Evolutionary conservation across 92 coral and sea anemone genomes (phyloP), one percentile per base, ranked within the genome.

Genomic region (Paragorgia papillata): DNA sequence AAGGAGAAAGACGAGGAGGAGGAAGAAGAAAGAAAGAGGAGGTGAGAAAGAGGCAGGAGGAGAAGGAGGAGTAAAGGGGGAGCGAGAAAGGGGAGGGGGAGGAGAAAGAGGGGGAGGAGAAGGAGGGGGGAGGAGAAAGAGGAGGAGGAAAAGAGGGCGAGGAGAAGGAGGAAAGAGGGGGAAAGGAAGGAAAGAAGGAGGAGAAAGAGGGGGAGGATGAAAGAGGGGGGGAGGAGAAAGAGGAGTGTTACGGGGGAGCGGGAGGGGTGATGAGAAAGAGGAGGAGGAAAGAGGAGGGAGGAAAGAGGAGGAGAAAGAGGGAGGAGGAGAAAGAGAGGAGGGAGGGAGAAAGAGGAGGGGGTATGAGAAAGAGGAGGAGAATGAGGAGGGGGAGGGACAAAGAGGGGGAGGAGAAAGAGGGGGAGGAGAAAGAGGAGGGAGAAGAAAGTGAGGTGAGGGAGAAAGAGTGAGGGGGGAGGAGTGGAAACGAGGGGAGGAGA

Each of bases 161-260:
- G 51, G 73, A 20, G 34, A 46, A 26, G 53, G 48, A 70, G 39
- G 68, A 57, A 35, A 55, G 14, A 17, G 51, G 43, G 25, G 14
- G 7, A 22, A 22, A 37, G 29, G 67, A 55, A 56, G 32, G 32
- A 1, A 20, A 37, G 46, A 22, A 2, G n/a, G 39, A 34, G 43
- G 29, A 37, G 26, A 35, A 35, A 73, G 10, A 1, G 0, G 32
- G 68, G 28, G 9, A 0, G 18, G 49, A 15, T 2, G 48, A 57
- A 48, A 1, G 7, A 14, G 20, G 13, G 25, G 75, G 18, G 41
- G 22, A 24, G 35, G 25, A 29, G 35, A 9, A 27, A 29, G 35
- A 29, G 25, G 66, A 6, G 34, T 18, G 35, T 7, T 15, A 20
- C 3, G 25, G 7, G 66, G 0, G 29, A 24, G 66, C 17, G 14